Evolutionary conservation across 2,797 vertebrate genomes (phyloP).

Genomic region (Enteromius fasciolatus): DNA sequence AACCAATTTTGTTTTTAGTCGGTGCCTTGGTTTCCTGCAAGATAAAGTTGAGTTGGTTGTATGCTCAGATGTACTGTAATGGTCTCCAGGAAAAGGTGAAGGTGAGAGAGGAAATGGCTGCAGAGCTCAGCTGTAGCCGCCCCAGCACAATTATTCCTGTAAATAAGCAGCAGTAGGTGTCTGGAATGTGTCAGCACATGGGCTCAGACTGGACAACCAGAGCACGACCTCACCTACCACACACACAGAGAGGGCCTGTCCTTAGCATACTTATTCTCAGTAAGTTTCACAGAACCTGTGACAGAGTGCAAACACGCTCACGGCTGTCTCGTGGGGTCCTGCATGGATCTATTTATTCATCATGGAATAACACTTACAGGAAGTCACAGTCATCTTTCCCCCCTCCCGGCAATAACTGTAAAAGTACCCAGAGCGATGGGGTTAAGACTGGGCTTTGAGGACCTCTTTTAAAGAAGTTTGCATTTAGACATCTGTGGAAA

Average conservation of each 20-base stretch:
- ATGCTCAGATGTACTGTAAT: background rate
- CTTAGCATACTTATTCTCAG: constrained; percentile 8
- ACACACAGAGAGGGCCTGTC: constrained; percentile 2
- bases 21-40: constrained; percentile 24
- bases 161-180: constrained; percentile 44
- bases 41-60: constrained; percentile 19
- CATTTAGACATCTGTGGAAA: background rate
- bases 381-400: background rate
- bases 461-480: background rate
- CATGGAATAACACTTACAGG: constrained; percentile 13
- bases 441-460: background rate
- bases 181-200: constrained; percentile 52
- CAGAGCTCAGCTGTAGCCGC: constrained; percentile 4
- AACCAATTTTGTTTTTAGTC: constrained; percentile 30
- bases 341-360: background rate
- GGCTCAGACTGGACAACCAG: constrained; percentile 41
- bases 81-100: background rate
- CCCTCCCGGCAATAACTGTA: background rate
- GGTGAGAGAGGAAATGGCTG: constrained; percentile 20
- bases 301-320: constrained; percentile 5
- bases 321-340: background rate
- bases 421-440: background rate
- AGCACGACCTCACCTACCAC: constrained; percentile 42
- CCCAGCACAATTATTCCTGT: constrained; percentile 34
- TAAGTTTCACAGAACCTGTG: constrained; percentile 29